Conservation (phyloP, 2,113 vertebrate species). For the Anseranas semipalmata region DNA sequence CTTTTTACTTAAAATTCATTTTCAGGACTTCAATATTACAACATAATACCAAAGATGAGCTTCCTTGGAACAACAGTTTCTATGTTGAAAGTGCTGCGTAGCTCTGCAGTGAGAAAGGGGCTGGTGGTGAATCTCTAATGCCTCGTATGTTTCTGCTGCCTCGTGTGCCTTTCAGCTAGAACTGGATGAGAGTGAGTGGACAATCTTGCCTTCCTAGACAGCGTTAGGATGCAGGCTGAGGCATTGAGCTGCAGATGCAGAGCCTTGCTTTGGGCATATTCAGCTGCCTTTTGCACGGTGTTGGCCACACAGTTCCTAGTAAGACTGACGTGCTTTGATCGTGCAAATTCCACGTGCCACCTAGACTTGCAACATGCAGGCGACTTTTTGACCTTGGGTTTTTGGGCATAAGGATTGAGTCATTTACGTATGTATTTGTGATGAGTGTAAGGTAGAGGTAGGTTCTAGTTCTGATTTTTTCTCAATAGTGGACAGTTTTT, state of each 20-base stretch:
- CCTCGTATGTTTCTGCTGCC: background rate
- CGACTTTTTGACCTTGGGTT: background rate
- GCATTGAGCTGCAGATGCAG: background rate
- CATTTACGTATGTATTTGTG: background rate
- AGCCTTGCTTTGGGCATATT: background rate
- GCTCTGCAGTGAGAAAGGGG: background rate
- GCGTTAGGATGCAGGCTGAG: background rate
- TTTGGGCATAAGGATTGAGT: background rate
- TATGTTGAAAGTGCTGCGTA: background rate
- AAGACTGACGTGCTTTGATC: background rate
- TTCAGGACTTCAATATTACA: background rate
- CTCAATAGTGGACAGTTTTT: background rate
- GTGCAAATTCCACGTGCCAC: background rate
- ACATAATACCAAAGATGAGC: background rate
- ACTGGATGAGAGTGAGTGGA: too few relatives aligned
- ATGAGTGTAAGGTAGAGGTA: background rate
- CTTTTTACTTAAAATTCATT: background rate
- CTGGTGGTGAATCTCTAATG: background rate
- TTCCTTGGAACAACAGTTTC: background rate
- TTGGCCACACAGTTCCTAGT: background rate
- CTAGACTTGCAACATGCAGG: background rate
- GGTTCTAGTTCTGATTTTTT: background rate
- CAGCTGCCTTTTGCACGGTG: fast-evolving
- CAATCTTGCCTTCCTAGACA: background rate
- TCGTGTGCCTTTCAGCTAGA: background rate